Conservation (phyloP, 2,113 vertebrate species). For the Corythaixoides concolor region DNA sequence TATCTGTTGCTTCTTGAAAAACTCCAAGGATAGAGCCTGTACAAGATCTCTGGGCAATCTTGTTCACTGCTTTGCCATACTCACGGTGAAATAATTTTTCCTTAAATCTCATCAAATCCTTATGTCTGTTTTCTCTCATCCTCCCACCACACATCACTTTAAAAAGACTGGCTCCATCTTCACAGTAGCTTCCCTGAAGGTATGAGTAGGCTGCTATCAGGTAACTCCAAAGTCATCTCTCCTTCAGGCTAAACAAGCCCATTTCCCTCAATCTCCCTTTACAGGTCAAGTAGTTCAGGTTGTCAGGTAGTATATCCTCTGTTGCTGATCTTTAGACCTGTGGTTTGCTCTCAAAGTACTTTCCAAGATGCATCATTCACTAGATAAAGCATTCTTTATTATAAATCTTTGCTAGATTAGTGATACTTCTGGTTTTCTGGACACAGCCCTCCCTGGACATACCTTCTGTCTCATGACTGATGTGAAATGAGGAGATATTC, state of each 20-base stretch:
- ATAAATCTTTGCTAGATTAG: background rate
- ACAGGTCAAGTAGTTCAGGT: rapidly evolving
- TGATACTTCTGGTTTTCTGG: background rate
- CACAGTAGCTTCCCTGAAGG: background rate
- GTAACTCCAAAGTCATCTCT: background rate
- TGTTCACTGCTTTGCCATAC: background rate
- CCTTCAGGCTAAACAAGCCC: background rate
- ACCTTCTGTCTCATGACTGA: background rate
- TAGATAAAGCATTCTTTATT: background rate
- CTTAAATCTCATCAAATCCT: background rate
- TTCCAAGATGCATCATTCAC: background rate
- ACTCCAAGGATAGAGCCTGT: background rate
- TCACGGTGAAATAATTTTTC: background rate
- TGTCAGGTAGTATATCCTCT: background rate
- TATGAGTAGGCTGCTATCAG: background rate
- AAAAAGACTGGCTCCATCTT: background rate
- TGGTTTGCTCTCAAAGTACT: background rate
- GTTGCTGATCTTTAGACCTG: background rate
- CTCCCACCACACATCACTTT: background rate
- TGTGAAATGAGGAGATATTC: background rate
- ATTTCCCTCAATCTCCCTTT: background rate
- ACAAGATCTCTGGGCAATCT: background rate
- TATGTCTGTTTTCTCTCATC: background rate
- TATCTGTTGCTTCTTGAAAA: background rate
- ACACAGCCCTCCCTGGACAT: background rate